Base-by-base conservation (phyloP, 2,113 vertebrate species). In the Periophthalmus modestus region DNA sequence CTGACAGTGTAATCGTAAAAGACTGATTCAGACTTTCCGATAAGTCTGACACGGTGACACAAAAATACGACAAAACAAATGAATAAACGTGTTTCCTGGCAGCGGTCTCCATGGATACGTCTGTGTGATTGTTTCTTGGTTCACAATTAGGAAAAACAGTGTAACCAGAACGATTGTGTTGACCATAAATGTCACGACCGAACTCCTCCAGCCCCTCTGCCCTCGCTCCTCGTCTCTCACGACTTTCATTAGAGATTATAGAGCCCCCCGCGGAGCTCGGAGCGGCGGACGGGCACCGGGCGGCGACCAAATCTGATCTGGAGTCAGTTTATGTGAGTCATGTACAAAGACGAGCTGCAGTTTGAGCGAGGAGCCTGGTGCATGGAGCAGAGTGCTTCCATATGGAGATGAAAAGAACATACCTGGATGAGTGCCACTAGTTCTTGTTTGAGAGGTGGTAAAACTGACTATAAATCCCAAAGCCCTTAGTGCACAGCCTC, bases 341-440 rank as follows among this genome's bases (percentile, higher is more conserved):
- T 91, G 88, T 88, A 86, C 86, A 89, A 91, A 91, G 87, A 75
- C 76, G 71, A 83, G 80, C n/a, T 4, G 54, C 48, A 61, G 76
- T 48, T 69, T 69, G 54, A 80, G 66, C 68, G 47, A 73, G 72
- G 84, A 48, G 81, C 58, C 79, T 59, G 21, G 72, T 65, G 79
- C 81, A 87, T 84, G 78, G 84, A 88, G 85, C 82, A 81, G 90
- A 92, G 83, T 83, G 83, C 87, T 92, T 91, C 89, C 89, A 90
- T 89, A 92, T 90, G 89, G 84, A 88, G 81, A 79, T 87, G 79
- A 90, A 89, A 90, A 82, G 87, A 78, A 87, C 23, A 86, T 89
- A 92, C 82, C 89, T 91, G 91, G 90, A 91, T 88, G 84, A 83
- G 82, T 79, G 91, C 91, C 89, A 91, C 83, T 85, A 85, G 84